Percentiles rank a stretch among this genome's conserved stretches.
These are phyloP conservation scores for Diphyllodes magnificus DNA, from an alignment of 2,113 vertebrate genomes.

Conservation along the genomic window DNA sequence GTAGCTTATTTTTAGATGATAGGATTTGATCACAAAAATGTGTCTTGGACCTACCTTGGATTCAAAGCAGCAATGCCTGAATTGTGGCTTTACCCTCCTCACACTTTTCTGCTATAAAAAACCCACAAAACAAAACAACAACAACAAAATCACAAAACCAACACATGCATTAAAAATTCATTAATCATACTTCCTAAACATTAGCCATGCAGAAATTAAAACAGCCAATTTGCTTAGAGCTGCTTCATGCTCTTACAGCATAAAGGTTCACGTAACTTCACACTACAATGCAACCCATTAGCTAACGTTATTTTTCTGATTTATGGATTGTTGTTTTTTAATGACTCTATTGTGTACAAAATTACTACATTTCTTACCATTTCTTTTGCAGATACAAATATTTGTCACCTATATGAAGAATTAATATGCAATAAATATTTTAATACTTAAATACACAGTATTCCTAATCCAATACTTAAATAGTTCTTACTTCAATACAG, in stretches of 20 bases:
- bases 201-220: constrained; percentile 10
- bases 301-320: background rate
- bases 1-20: background rate
- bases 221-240: background rate
- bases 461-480: background rate
- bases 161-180: constrained; percentile 19
- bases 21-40: constrained; percentile 22
- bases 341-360: background rate
- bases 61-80: background rate
- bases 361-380: background rate
- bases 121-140: background rate
- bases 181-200: background rate
- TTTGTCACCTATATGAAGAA: background rate
- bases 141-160: background rate
- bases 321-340: background rate
- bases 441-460: background rate
- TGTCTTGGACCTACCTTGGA: background rate
- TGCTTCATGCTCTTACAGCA: background rate
- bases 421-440: background rate
- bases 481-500: background rate
- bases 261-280: background rate
- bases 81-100: background rate
- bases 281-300: background rate
- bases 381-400: background rate
- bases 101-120: background rate